A percentile compares a stretch with the other conserved stretches of the same genome.
phyloP scores from a whole-genome alignment of 2,888 invertebrate genomes.

The Pseudococcus jackbeardsleyi region DNA sequence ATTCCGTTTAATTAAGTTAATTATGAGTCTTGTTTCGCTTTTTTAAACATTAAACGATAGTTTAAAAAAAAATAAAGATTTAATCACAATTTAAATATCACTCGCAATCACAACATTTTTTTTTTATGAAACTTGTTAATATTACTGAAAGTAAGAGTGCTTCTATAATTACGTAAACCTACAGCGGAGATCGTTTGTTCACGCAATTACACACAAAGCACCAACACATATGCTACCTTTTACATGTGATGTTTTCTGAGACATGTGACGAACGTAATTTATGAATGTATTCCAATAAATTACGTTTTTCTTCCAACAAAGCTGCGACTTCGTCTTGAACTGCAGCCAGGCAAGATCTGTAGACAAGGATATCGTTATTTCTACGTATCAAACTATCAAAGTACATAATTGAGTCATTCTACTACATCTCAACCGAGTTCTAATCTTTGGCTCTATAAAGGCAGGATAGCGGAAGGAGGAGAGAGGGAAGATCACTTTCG shows the following conservation, averaged over 20 bases:
- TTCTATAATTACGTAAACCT: conserved; percentile 63
- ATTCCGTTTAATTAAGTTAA: conserved; percentile 18
- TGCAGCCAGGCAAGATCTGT: conserved; percentile 72
- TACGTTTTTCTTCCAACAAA: conserved; percentile 81
- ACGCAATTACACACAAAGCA: conserved; percentile 73
- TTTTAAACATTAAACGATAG: conserved; percentile 45
- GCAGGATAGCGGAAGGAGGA: no score
- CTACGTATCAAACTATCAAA: no score
- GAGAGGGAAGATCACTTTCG: no score
- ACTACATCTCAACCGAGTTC: no score
- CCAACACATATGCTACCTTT: conserved; percentile 74
- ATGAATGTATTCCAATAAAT: conserved; percentile 79
- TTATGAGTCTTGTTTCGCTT: conserved; percentile 38
- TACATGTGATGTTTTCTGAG: conserved; percentile 68
- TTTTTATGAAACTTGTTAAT: conserved; percentile 56
- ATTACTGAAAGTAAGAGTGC: conserved; percentile 60
- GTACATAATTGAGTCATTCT: no score
- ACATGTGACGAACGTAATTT: conserved; percentile 75
- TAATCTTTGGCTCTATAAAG: no score
- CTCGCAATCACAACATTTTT: conserved; percentile 62
- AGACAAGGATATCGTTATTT: neutral
- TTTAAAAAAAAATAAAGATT: conserved; percentile 48
- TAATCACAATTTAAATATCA: conserved; percentile 64
- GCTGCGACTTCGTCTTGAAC: conserved; percentile 83
- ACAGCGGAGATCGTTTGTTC: conserved; percentile 67